Conservation (phyloP, 2,888 invertebrate genomes). For the Andricus quercusramuli region DNA sequence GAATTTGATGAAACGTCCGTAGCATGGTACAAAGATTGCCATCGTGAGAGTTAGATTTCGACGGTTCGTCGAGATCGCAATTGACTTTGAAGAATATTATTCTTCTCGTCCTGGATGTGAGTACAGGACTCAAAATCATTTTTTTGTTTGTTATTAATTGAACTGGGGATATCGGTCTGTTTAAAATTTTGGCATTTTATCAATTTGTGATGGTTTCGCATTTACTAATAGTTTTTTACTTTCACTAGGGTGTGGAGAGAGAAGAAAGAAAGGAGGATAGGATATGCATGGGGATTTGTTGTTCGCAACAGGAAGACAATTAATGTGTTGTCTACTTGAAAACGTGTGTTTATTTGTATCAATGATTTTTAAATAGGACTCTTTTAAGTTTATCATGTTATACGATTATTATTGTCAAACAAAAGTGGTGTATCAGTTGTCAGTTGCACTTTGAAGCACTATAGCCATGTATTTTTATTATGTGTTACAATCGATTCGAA, state of each 20-base stretch:
- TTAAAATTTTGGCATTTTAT: constrained; percentile 41
- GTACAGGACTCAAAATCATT: constrained; percentile 55
- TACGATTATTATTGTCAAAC: constrained; percentile 43
- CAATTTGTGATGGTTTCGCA: constrained; percentile 64
- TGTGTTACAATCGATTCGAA: constrained; percentile 68
- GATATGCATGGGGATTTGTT: constrained; percentile 76
- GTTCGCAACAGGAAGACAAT: constrained; percentile 72
- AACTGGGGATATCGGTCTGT: constrained; percentile 25
- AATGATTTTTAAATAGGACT: constrained; percentile 48
- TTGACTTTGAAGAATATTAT: constrained; percentile 53
- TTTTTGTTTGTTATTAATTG: constrained; percentile 35
- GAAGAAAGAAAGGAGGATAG: constrained; percentile 72
- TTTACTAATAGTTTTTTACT: constrained; percentile 78
- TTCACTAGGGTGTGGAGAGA: constrained; percentile 74
- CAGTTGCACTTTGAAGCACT: constrained; percentile 64
- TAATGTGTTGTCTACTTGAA: constrained; percentile 53
- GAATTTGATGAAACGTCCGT: neutral
- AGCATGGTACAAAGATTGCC: neutral
- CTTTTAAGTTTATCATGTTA: constrained; percentile 44
- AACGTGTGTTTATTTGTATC: constrained; percentile 56
- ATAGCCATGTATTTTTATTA: constrained; percentile 65
- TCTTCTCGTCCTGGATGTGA: constrained; percentile 62
- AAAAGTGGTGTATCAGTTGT: constrained; percentile 64
- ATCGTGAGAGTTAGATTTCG: neutral
- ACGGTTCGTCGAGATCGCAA: constrained; percentile 2